Evolutionary conservation across 2,888 invertebrate species (phyloP), one percentile per base, ranked within the genome.

Genomic region (Eueremaeus valkanovi): DNA sequence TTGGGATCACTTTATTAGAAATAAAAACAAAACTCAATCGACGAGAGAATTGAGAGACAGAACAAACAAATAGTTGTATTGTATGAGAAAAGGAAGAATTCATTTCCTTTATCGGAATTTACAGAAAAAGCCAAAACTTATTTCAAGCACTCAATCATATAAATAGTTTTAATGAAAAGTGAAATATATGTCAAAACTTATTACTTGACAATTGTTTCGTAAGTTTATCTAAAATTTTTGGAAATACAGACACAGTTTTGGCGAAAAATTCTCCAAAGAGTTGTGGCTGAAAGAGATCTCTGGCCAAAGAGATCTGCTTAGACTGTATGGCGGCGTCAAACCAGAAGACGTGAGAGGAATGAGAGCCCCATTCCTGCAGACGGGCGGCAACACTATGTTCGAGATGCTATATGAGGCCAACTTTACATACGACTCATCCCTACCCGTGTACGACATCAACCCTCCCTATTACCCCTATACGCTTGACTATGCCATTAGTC

Each of bases 381-480:
- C 95, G 76, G 95, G 95, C 73, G 95, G 95, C 68, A 95, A 96
- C 85, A 93, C 93, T 84, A 95, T 95, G 94, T 96, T 94, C 85
- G 93, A 94, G 85, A 95, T 95, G 94, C 87, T 96, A 81, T 91
- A 93, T 85, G 95, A 95, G 81, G 91, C 93, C 0, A 95, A 95
- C 86, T 95, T 95, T 84, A 93, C 94, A 0, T 96, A 95, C 83
- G 96, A 96, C 83, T 94, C 95, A 0, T 95, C 95, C 18, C 90
- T 96, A 90, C 94, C 95, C 0, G 92, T 95, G 78, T 93, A 94
- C 83, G 95, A 95, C 83, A 93, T 95, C 83, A 90, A 90, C 83
- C 93, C 93, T 76, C 95, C 95, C 18, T 92, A 92, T 82, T 96
- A 94, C 93, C 96, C 96, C 0, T 96, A 96, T 84, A 96, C 96